These are phyloP conservation scores for Zoanthus sociatus DNA, from an alignment of 92 coral and sea anemone species.

Conservation along the genomic window DNA sequence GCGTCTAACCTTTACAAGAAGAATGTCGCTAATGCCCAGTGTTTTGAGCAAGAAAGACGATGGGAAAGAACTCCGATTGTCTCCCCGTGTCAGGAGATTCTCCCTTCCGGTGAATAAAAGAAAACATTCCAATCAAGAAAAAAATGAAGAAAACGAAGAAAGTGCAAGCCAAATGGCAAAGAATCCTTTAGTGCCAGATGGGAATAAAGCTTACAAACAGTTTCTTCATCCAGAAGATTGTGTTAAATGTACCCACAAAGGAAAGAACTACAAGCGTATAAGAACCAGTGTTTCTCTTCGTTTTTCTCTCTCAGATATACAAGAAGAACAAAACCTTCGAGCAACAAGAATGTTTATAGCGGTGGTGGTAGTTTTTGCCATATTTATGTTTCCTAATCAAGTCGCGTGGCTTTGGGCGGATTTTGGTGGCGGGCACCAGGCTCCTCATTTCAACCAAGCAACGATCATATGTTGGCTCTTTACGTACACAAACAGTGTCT, in stretches of 20 bases:
- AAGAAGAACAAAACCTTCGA: slow-evolving; percentile 65
- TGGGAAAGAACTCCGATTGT: not conserved
- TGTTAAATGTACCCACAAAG: not conserved
- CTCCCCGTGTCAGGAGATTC: slow-evolving; percentile 18
- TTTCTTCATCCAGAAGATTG: slow-evolving; percentile 26
- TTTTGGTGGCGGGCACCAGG: slow-evolving; percentile 68
- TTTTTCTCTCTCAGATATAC: not conserved
- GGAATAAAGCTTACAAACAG: not conserved
- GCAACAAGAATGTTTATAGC: slow-evolving; percentile 82
- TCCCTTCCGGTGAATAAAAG: slow-evolving; percentile 30
- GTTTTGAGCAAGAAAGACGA: not conserved
- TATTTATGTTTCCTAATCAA: slow-evolving; percentile 89
- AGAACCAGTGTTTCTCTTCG: not conserved
- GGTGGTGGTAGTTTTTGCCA: slow-evolving; percentile 76
- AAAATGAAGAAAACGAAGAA: not conserved
- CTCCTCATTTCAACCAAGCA: slow-evolving; percentile 55
- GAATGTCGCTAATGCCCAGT: slow-evolving; percentile 14
- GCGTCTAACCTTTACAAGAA: not conserved
- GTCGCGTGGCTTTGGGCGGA: slow-evolving; percentile 87
- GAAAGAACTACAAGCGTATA: not conserved
- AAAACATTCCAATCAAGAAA: slow-evolving; percentile 9
- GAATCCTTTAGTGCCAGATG: not conserved
- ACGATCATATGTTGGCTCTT: slow-evolving; percentile 87
- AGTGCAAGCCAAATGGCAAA: not conserved
- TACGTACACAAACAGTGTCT: slow-evolving; percentile 83